phyloP scores from a whole-genome alignment of 2,797 vertebrate genomes.

The Siniperca undulata region DNA sequence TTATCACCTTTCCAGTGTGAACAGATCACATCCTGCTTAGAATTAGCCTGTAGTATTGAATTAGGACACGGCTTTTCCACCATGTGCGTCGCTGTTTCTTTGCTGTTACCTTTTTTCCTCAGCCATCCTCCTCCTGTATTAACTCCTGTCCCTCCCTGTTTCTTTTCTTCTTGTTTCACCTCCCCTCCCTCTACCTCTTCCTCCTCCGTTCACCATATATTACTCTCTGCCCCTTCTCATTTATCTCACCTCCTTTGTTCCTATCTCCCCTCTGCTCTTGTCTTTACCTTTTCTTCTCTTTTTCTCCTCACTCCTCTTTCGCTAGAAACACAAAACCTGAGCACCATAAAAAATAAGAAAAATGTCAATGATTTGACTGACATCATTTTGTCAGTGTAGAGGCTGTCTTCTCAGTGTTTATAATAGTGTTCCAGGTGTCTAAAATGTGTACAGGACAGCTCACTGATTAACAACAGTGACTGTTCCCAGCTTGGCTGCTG shows the following conservation, averaged over 20 bases:
- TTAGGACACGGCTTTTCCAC: not conserved
- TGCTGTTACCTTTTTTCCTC: not conserved
- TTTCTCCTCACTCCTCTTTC: not conserved
- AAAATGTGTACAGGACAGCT: conserved; percentile 7
- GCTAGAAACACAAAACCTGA: conserved; percentile 13
- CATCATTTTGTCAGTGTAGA: not conserved
- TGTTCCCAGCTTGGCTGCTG: not conserved
- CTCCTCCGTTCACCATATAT: not conserved
- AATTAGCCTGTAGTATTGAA: not conserved
- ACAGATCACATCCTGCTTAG: not conserved
- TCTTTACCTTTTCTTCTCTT: conserved; percentile 6
- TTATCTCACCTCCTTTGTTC: not conserved
- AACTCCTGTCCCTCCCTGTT: not conserved
- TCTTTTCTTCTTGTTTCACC: not conserved
- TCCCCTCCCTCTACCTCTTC: not conserved
- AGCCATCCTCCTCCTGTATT: not conserved
- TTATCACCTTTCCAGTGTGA: not conserved
- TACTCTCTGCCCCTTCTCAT: conserved; percentile 12
- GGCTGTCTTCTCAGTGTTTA: conserved; percentile 21
- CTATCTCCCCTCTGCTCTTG: not conserved
- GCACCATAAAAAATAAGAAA: not conserved
- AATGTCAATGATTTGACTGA: not conserved
- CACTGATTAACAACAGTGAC: conserved; percentile 11
- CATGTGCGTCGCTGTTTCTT: not conserved
- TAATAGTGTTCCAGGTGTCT: conserved; percentile 29